Base-by-base conservation (phyloP, 1,140 invertebrate species). In the Leptinotarsa lineolata region DNA sequence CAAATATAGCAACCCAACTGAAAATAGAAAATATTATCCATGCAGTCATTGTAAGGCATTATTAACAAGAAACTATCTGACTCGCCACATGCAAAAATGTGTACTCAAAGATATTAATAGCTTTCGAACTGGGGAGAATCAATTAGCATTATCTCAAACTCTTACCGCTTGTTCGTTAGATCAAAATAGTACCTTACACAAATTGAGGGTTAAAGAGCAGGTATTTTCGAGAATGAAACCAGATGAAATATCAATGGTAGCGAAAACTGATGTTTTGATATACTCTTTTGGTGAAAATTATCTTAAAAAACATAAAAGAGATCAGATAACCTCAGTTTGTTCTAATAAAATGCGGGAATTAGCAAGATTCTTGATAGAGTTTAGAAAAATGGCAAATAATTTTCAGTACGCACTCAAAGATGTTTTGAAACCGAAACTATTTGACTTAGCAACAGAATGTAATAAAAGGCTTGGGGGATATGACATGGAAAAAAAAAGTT, bases 261-360 rank as follows among this genome's bases (percentile, higher is more conserved):
- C 70, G 6, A 75, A 76, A 75, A 78, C n/a, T 24, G 78, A 79
- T 73, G 13, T 15, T 20, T 70, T 79, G 48, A 78, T 76, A 68
- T 70, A 63, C 44, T 63, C 65, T 15, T 79, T 74, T 74, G 78
- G 74, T 18, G 71, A 76, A 70, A 24, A 71, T 63, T 77, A 79
- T 72, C 44, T 79, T 30, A 79, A 77, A 64, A 79, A 79, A 70
- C 78, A 79, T 70, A 79, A 79, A 61, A 24, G 76, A 59, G 68
- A 73, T 70, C 76, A 76, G 70, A 69, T 79, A 46, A 70, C 3
- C 20, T 20, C 13, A 16, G 74, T 66, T 44, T 77, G 74, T 68
- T 76, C 73, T 13, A 77, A 77, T 60, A 75, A 74, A 30, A 30
- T 30, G 30, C 30, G 30, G 6, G 30, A 30, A 30, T 30, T 8